phyloP scores from a whole-genome alignment of 1,140 invertebrate species.

The Teleopsis dalmanni region DNA sequence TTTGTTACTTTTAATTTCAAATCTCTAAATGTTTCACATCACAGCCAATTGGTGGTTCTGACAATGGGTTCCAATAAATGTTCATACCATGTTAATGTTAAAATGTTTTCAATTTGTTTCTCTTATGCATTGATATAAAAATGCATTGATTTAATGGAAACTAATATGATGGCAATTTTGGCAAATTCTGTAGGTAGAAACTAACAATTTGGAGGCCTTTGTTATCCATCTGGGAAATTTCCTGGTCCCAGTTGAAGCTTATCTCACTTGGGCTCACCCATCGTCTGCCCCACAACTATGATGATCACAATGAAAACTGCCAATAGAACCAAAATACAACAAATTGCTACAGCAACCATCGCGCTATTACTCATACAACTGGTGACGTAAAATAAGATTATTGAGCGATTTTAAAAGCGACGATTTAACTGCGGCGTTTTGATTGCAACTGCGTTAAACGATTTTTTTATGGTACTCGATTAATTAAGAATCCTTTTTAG shows the following conservation, averaged over 20 bases:
- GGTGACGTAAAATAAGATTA: conserved; percentile 8
- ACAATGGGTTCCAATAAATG: conserved; percentile 35
- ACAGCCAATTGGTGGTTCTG: conserved; percentile 41
- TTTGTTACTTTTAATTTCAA: background rate
- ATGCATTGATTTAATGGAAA: background rate
- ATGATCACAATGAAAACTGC: conserved; percentile 70
- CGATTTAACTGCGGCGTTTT: no score
- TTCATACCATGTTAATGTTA: background rate
- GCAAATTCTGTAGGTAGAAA: conserved; percentile 2
- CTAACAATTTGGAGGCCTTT: conserved; percentile 37
- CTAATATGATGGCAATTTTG: background rate
- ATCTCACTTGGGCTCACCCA: conserved; percentile 53
- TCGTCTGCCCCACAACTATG: conserved; percentile 65
- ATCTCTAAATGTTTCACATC: conserved; percentile 33
- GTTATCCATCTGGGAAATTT: conserved; percentile 46
- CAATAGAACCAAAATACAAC: conserved; percentile 66
- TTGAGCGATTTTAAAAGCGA: conserved; percentile 1
- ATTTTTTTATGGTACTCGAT: no score
- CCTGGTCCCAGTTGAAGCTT: conserved; percentile 45
- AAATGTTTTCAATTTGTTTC: background rate
- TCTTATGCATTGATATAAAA: background rate
- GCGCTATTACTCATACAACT: conserved; percentile 42
- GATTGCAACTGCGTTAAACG: no score
- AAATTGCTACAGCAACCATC: conserved; percentile 71
- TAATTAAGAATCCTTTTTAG: no score